Percentiles rank a stretch among this genome's conserved stretches.
phyloP scores from a whole-genome alignment of 2,888 invertebrate genomes.

The Antitype chi region DNA sequence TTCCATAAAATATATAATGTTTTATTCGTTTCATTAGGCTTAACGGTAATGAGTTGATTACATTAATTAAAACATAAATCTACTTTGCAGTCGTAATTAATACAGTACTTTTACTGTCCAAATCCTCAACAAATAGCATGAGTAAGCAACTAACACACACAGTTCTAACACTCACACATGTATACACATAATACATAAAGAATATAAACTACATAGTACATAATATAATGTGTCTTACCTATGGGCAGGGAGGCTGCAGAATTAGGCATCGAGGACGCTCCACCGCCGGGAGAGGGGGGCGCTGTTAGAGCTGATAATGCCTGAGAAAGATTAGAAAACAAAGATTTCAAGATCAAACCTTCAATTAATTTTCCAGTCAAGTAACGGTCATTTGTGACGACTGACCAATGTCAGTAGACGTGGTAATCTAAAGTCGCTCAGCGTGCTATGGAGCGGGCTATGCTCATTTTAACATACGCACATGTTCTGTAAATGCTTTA shows the following conservation, averaged over 20 bases:
- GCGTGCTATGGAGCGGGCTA: too few species aligned
- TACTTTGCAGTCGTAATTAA: too few species aligned
- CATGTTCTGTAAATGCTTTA: too few species aligned
- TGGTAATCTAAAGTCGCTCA: too few species aligned
- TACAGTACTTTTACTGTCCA: constrained; percentile 28
- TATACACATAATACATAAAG: constrained; percentile 10
- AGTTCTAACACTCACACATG: constrained; percentile 61
- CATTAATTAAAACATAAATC: too few species aligned
- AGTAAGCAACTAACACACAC: constrained; percentile 63
- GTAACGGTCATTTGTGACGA: too few species aligned
- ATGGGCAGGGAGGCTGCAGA: constrained; percentile 88
- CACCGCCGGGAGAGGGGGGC: constrained; percentile 88
- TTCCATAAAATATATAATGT: too few species aligned
- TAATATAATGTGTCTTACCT: constrained; percentile 75
- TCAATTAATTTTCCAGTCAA: too few species aligned
- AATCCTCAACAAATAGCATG: constrained; percentile 46
- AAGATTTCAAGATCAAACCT: background rate
- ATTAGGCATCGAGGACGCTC: constrained; percentile 84
- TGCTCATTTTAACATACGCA: too few species aligned
- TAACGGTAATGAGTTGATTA: too few species aligned
- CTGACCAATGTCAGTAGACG: too few species aligned
- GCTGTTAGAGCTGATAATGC: constrained; percentile 87
- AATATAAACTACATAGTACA: constrained; percentile 24
- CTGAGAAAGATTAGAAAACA: constrained; percentile 65
- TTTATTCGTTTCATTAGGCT: too few species aligned